phyloP scores from a whole-genome alignment of 2,888 invertebrate species.

The Pristionchus arcanus region DNA sequence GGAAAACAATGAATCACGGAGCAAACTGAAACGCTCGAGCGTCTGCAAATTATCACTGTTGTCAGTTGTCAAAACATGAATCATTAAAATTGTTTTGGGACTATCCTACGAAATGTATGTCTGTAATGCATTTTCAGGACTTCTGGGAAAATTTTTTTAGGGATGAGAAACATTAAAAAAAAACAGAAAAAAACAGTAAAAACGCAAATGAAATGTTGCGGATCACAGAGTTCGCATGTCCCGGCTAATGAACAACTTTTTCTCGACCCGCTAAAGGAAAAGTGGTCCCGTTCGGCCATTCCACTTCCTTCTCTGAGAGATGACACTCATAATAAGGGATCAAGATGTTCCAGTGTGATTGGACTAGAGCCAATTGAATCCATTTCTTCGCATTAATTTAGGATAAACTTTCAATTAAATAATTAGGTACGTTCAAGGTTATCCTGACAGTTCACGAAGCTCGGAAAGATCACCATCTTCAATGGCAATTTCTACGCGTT shows the following conservation, averaged over 20 bases:
- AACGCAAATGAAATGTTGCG: not conserved
- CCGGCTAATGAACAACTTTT: not conserved
- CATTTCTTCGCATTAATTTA: no score
- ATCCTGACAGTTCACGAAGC: not conserved
- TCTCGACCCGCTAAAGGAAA: not conserved
- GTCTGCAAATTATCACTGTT: not conserved
- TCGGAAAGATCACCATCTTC: not conserved
- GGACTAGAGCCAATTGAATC: not conserved
- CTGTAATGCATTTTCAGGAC: no score
- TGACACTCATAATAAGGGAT: slow-evolving; percentile 10
- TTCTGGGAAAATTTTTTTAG: no score
- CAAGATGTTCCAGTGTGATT: not conserved
- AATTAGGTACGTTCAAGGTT: no score
- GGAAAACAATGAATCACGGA: slow-evolving; percentile 30
- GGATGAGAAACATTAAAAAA: no score
- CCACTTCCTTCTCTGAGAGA: not conserved
- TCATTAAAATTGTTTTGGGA: no score
- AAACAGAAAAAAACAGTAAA: no score
- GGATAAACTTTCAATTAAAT: no score
- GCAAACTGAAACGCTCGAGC: not conserved
- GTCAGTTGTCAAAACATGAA: not conserved
- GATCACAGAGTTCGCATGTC: not conserved
- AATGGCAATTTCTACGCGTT: not conserved
- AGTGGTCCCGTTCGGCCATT: not conserved
- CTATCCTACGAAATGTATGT: no score